Base-by-base conservation (phyloP, 1,140 invertebrate genomes). In the Calosoma granatense region DNA sequence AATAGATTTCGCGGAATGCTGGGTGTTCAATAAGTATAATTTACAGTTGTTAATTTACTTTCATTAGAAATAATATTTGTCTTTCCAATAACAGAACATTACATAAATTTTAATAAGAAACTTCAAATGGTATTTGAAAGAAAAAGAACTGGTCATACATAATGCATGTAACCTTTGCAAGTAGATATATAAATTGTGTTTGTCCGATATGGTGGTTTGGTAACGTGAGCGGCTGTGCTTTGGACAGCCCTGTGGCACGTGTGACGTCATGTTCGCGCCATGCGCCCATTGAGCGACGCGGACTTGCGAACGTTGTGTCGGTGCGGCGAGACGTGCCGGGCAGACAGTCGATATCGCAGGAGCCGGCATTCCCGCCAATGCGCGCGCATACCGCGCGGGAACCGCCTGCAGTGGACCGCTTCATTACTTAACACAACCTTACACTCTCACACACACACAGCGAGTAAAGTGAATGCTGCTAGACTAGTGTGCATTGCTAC, bases 341-440 rank as follows among this genome's bases (percentile, higher is more conserved):
- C 15, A 47, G 6, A 47, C 6, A 11, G 41, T 47, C 41, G 41
- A 47, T 47, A 47, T 14, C 15, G 4, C 41, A 17, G 9, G 6
- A 9, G 41, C n/a, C 26, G 26, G n/a, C 41, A 3, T 47, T 47
- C 41, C 41, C 41, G 41, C 41, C 41, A 47, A 11, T 47, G 41
- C 41, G 41, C 41, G 41, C 41, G 41, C 41, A 47, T 47, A 36
- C 26, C 9, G 6, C 41, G 41, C 41, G 41, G 41, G 41, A 47
- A 47, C 9, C 41, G 41, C 41, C 41, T 47, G 41, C 41, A 47
- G 41, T 47, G 6, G 9, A 47, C 41, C 41, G 14, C 6, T 14
- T 30, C 4, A 30, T 6, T 30, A 30, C 14, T 30, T 30, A 47
- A 47, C 41, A 47, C 17, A 17, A 6, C 15, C 9, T 47, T 17